Conservation (phyloP, 2,888 invertebrate genomes). For the Eudemis profundana region DNA sequence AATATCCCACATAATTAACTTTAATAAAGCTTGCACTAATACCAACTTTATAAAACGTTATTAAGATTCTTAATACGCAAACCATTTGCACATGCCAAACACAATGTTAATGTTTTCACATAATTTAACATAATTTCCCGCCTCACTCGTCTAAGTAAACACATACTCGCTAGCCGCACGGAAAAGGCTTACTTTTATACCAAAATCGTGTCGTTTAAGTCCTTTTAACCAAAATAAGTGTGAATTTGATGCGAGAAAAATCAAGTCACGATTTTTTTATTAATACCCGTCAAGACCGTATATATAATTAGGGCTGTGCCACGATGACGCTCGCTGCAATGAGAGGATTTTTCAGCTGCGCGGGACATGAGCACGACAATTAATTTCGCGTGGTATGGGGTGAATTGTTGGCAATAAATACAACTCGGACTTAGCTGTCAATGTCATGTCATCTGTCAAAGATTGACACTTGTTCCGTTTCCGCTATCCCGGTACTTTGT, state of each 20-base stretch:
- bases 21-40: too few species aligned
- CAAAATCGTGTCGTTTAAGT: not conserved
- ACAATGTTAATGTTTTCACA: not conserved
- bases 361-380: constrained; percentile 78
- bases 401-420: constrained; percentile 43
- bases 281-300: constrained; percentile 36
- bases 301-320: constrained; percentile 41
- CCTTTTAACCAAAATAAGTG: not conserved
- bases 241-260: constrained; percentile 26
- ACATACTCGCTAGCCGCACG: not conserved
- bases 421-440: too few species aligned
- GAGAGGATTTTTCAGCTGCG: constrained; percentile 80
- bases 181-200: not conserved
- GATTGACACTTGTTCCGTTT: too few species aligned
- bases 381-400: constrained; percentile 72
- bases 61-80: not conserved
- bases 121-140: constrained; percentile 6
- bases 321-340: constrained; percentile 62
- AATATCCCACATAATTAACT: too few species aligned
- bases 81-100: constrained; percentile 4
- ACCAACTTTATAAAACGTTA: not conserved
- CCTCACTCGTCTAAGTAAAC: not conserved
- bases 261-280: constrained; percentile 42
- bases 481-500: too few species aligned
- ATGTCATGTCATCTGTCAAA: too few species aligned